Evolutionary conservation across 1,140 invertebrate genomes (phyloP), one percentile per base, ranked within the genome.

Genomic region (Calosoma granatense): DNA sequence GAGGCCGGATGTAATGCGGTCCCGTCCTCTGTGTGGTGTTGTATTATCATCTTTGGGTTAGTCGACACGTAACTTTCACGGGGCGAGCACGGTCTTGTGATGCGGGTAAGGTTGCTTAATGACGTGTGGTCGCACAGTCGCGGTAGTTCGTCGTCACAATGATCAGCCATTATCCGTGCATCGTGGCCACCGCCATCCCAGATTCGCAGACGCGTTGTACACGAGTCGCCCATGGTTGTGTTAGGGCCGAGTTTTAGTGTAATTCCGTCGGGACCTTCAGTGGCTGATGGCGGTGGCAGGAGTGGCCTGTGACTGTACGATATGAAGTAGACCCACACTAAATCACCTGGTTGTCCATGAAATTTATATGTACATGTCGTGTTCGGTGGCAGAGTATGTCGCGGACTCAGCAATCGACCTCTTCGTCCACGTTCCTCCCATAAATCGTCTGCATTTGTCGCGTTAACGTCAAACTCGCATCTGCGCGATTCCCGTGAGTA

Each of bases 321-420:
- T 51, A 88, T 79, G 68, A 92, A 93, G 68, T 89, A 92, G 36
- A 93, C 76, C 90, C 91, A 94, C 17, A 94, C 82, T 21, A 86
- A 76, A 65, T 93, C 89, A 52, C 82, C 83, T 20, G 81, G 78
- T 53, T 81, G 79, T 15, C 90, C 90, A 62, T 83, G 80, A 66
- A 94, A 89, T 59, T 83, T 85, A 80, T 90, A 93, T 15, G 83
- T 86, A 72, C 90, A 94, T 11, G 87, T 92, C 26, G 88, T 90
- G 62, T 88, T 88, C 1, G 87, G 87, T 41, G 90, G 85, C 53
- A 93, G 72, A 17, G 89, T 89, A 72, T 93, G 90, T 51, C 86
- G 76, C 1, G 90, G 88, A 59, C 86, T 89, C 23, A 86, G 76
- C 21, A 94, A 71, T 53, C 77, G 72, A 1, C 88, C 88, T 70